Conservation (phyloP, 2,113 vertebrate species). For the Oncorhynchus gorbuscha region DNA sequence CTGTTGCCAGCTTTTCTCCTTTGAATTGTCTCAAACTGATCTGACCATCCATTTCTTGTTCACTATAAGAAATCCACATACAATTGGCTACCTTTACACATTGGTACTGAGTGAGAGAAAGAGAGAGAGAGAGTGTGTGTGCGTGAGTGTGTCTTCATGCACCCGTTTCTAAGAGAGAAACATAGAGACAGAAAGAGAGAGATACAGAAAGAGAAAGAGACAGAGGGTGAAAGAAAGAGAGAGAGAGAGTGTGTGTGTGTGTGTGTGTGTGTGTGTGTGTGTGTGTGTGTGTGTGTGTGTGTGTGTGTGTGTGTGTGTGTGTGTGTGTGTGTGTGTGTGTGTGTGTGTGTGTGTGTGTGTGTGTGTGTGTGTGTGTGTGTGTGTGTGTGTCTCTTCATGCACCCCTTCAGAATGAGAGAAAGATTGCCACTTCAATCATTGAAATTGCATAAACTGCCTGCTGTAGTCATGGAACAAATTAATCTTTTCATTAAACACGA, state of each 20-base stretch:
- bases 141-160: too few relatives aligned
- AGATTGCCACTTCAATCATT: not conserved
- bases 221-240: too few relatives aligned
- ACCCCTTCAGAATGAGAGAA: not conserved
- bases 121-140: too few relatives aligned
- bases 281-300: conserved; percentile 2
- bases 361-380: not conserved
- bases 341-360: not conserved
- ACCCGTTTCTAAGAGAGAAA: too few relatives aligned
- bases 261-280: not conserved
- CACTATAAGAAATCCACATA: too few relatives aligned
- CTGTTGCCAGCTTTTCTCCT: too few relatives aligned
- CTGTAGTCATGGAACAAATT: not conserved
- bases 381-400: not conserved
- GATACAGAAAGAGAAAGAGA: too few relatives aligned
- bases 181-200: too few relatives aligned
- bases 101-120: too few relatives aligned
- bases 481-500: not conserved
- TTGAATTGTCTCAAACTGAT: too few relatives aligned
- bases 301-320: conserved; percentile 1
- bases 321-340: conserved; percentile 3
- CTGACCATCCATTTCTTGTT: too few relatives aligned
- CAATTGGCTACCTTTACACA: too few relatives aligned
- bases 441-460: not conserved
- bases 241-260: not conserved